Conservation (phyloP, 2,113 vertebrate genomes). For the Corydoras sp. region DNA sequence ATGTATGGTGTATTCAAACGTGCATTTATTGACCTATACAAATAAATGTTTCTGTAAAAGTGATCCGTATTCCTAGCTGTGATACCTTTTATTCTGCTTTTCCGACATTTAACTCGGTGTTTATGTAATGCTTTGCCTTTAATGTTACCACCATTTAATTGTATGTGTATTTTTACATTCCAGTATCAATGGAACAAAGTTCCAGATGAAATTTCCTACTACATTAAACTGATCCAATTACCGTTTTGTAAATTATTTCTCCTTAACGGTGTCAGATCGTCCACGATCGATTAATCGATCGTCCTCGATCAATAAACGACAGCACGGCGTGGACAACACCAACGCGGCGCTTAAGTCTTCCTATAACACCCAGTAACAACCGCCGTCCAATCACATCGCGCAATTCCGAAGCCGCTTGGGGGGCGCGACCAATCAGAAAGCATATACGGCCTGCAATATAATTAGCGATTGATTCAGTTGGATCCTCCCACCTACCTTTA, state of each 20-base stretch:
- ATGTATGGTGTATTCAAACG: constrained; percentile 65
- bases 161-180: too few relatives aligned
- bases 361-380: constrained; percentile 58
- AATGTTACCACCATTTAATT: too few relatives aligned
- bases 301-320: neutral
- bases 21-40: constrained; percentile 65
- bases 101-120: constrained; percentile 23
- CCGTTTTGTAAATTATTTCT: too few relatives aligned
- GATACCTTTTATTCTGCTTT: constrained; percentile 67
- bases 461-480: constrained; percentile 28
- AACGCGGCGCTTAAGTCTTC: constrained; percentile 17
- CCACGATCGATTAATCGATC: too few relatives aligned
- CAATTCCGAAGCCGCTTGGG: constrained; percentile 25
- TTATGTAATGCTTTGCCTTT: too few relatives aligned
- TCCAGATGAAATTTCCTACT: too few relatives aligned
- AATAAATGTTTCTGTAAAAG: constrained; percentile 58
- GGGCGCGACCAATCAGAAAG: constrained; percentile 62
- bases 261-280: too few relatives aligned
- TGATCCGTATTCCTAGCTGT: constrained; percentile 69
- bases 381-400: constrained; percentile 50
- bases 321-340: neutral
- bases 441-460: constrained; percentile 4
- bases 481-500: constrained; percentile 55
- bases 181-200: too few relatives aligned
- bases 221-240: too few relatives aligned